Base-by-base conservation (phyloP, 2,113 vertebrate genomes). In the Erinaceus europaeus region DNA sequence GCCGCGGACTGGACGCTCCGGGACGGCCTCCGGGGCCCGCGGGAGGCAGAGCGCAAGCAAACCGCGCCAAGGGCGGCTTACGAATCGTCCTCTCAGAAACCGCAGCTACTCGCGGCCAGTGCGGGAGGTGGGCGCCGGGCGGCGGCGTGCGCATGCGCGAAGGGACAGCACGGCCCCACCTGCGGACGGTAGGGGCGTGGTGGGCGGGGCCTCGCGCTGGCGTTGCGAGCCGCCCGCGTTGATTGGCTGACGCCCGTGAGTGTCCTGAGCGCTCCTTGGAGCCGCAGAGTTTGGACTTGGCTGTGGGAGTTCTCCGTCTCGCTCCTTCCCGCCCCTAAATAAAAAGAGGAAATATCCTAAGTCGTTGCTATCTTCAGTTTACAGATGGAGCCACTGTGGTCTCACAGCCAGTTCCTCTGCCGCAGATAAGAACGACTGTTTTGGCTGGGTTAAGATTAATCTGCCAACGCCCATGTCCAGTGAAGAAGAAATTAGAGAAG, bases 21-120 rank as follows among this genome's bases (percentile, higher is more conserved):
- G 46, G 44, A 53, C 46, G 36, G n/a, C 13, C 7, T 36, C 55
- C 80, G 55, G 27, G 14, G 13, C 9, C 44, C 44, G 57, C 80
- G 0, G 67, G 64, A 61, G 17, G 61, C n/a, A 40, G 17, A n/a
- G 64, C 67, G 46, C 44, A 25, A 17, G 59, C 29, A n/a, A 44
- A n/a, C 48, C 55, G 87, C 73, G 40, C 73, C 20, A 4, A 44
- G 17, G 6, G 2, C 68, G 25, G 9, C 27, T 81, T 3, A 81
- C 95, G 95, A 95, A 95, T 94, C 95, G 86, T 81, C 81, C 8
- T 42, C 61, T 90, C 38, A 14, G 89, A 95, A 95, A 95, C 92
- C 11, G 59, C 87, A 92, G 90, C 93, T 92, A 92, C 90, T 85
- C 78, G 68, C 67, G 3, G 86, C 29, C 52, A 8, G 74, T 80